Evolutionary conservation across 2,888 invertebrate species (phyloP).

Genomic region (Conomelus anceps): DNA sequence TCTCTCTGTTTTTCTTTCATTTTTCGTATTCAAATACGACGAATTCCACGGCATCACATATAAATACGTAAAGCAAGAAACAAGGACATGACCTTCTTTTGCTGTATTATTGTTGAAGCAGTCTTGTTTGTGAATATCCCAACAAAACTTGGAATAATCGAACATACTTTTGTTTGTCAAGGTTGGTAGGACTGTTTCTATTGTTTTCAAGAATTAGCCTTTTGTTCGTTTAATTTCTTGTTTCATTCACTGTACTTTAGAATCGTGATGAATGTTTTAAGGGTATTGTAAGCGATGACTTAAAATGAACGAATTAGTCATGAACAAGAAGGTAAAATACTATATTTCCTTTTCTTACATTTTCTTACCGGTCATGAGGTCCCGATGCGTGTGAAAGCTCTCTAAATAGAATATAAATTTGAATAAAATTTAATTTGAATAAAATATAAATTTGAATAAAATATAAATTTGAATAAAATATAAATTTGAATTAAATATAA

Average conservation of each 20-base stretch:
- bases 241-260: background rate
- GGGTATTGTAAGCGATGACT: background rate
- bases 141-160: background rate
- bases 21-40: background rate
- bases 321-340: no score
- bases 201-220: background rate
- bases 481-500: no score
- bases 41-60: background rate
- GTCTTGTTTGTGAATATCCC: background rate
- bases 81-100: background rate
- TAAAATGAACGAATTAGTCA: no score
- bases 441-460: no score
- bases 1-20: background rate
- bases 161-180: background rate
- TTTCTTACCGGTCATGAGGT: no score
- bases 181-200: background rate
- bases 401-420: no score
- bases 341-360: no score
- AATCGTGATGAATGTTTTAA: no score
- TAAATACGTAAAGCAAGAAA: background rate
- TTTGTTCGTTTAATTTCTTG: background rate
- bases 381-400: no score
- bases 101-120: background rate
- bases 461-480: no score
- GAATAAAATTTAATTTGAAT: no score